Percentiles rank a stretch among this genome's conserved stretches.
Evolutionary conservation across 1,140 invertebrate species (phyloP).

Genomic region (Ridgeia piscesae): DNA sequence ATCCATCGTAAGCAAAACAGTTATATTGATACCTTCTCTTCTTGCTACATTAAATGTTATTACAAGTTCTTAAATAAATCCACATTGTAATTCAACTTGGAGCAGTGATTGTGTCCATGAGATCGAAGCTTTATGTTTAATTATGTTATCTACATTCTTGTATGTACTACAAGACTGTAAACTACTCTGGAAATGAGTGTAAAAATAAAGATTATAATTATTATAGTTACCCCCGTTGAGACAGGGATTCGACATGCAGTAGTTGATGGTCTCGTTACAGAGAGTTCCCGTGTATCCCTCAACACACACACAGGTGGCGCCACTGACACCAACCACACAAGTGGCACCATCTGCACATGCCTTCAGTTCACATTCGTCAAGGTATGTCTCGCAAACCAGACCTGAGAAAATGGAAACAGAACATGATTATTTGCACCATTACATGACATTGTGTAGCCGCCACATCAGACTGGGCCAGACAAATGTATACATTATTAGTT

Average conservation of each 20-base stretch:
- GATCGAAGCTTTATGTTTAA: too few species aligned
- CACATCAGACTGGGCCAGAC: too few species aligned
- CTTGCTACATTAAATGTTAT: too few species aligned
- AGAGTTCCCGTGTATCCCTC: constrained; percentile 68
- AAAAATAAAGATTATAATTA: too few species aligned
- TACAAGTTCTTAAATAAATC: background rate
- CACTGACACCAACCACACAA: constrained; percentile 45
- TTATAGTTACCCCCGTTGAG: constrained; percentile 20
- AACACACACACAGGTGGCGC: constrained; percentile 80
- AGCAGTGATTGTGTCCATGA: too few species aligned
- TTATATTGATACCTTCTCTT: too few species aligned
- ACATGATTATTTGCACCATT: background rate
- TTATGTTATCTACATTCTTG: too few species aligned
- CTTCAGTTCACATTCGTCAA: background rate
- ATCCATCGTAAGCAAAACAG: too few species aligned
- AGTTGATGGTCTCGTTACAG: constrained; percentile 8
- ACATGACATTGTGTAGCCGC: too few species aligned
- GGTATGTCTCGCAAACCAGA: background rate
- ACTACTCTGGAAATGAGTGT: too few species aligned
- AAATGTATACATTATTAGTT: too few species aligned
- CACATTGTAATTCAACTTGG: constrained; percentile 31
- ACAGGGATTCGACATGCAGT: constrained; percentile 27
- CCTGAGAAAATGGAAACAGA: background rate
- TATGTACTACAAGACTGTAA: too few species aligned
- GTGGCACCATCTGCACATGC: background rate